Percentiles rank a stretch among this genome's conserved stretches.
Conservation (phyloP, 2,113 vertebrate genomes). For the Pipra filicauda region DNA sequence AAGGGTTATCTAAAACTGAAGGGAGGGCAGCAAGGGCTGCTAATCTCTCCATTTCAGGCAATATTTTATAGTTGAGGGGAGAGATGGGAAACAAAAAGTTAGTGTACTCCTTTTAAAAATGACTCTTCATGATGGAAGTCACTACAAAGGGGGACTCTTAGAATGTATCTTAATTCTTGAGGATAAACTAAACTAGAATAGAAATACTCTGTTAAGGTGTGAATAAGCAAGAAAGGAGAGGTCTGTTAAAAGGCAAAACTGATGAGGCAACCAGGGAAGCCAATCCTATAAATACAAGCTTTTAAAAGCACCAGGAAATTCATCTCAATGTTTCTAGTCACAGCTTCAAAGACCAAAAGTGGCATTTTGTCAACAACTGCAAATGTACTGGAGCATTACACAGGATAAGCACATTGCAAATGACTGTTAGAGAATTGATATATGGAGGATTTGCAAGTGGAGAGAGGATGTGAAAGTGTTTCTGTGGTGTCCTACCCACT, state of each 20-base stretch:
- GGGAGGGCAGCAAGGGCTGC: not conserved
- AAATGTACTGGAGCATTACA: not conserved
- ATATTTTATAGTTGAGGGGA: not conserved
- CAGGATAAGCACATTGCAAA: not conserved
- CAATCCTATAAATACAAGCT: not conserved
- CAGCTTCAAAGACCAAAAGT: not conserved
- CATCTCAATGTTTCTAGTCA: not conserved
- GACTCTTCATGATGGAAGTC: not conserved
- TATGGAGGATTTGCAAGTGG: not conserved
- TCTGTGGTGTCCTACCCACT: not conserved
- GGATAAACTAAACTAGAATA: not conserved
- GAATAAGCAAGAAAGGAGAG: not conserved
- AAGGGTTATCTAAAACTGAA: not conserved
- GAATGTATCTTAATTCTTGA: not conserved
- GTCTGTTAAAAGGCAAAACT: not conserved
- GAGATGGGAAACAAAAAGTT: not conserved
- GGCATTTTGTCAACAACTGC: not conserved
- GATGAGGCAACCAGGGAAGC: not conserved
- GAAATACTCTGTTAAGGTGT: not conserved
- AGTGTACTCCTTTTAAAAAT: not conserved
- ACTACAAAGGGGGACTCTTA: not conserved
- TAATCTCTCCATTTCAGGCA: constrained; percentile 43
- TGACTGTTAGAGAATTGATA: not conserved
- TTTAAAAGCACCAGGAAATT: not conserved
- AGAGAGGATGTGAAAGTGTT: not conserved